phyloP scores from a whole-genome alignment of 1,140 invertebrate species.

The Eurosta solidaginis region DNA sequence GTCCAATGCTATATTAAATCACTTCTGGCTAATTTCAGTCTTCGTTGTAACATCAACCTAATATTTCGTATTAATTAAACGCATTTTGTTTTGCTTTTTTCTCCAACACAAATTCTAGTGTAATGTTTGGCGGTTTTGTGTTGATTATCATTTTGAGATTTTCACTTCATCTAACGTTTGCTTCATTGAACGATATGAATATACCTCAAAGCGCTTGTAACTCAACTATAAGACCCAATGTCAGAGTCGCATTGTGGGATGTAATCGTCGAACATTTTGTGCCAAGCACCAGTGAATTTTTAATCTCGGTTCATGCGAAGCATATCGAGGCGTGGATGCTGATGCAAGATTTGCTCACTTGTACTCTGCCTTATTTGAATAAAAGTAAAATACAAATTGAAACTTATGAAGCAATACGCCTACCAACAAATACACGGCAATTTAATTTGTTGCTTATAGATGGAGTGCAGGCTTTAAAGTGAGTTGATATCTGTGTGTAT shows the following conservation, averaged over 20 bases:
- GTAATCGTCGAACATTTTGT: neutral
- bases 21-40: neutral
- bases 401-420: neutral
- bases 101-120: too few species aligned
- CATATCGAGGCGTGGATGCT: neutral
- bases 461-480: constrained; percentile 27
- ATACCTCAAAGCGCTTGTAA: neutral
- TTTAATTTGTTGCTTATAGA: constrained; percentile 32
- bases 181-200: neutral
- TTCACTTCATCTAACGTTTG: neutral
- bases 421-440: neutral
- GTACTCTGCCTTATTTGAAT: neutral
- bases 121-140: neutral
- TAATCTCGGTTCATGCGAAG: neutral
- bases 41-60: neutral
- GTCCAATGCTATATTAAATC: neutral
- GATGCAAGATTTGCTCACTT: neutral
- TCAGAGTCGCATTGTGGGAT: neutral
- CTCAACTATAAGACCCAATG: neutral
- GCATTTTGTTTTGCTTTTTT: too few species aligned
- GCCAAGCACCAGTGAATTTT: neutral
- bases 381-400: constrained; percentile 7
- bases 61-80: neutral
- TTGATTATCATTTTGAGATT: neutral
- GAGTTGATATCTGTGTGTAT: neutral